These are phyloP conservation scores for Arnoldichthys spilopterus DNA, from an alignment of 2,797 vertebrate genomes.

Conservation along the genomic window DNA sequence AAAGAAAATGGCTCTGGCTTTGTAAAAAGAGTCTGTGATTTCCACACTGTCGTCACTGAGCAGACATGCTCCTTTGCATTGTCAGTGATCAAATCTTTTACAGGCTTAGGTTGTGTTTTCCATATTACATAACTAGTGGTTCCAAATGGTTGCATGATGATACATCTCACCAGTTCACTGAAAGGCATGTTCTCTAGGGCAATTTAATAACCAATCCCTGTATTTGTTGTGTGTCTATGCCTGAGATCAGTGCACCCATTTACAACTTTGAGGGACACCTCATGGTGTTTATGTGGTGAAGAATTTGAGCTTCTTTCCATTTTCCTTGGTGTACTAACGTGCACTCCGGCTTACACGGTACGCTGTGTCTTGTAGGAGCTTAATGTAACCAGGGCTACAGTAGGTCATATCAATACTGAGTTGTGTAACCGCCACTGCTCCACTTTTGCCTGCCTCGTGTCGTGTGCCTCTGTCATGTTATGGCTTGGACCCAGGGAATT, in stretches of 20 bases:
- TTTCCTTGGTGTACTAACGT: background rate
- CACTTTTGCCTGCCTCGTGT: conserved; percentile 19
- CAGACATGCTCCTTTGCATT: background rate
- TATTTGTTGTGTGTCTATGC: background rate
- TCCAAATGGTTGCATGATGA: background rate
- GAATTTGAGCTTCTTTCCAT: background rate
- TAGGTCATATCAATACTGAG: conserved; percentile 45
- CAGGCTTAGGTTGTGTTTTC: background rate
- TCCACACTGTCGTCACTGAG: background rate
- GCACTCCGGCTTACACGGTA: background rate
- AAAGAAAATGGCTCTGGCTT: conserved; percentile 16
- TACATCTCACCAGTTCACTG: background rate
- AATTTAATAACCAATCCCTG: background rate
- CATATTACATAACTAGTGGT: background rate
- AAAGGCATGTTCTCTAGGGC: conserved; percentile 9
- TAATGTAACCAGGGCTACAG: conserved; percentile 39
- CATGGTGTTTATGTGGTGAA: background rate
- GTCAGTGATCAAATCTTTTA: background rate
- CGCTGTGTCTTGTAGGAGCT: conserved; percentile 33
- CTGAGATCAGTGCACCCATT: background rate
- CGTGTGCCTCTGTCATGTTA: background rate
- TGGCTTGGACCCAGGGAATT: conserved; percentile 10
- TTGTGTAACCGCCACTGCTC: conserved; percentile 41
- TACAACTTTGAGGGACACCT: background rate
- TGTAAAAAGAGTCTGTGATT: conserved; percentile 28